Evolutionary conservation across 2,113 vertebrate species (phyloP).

Genomic region (Perca flavescens): DNA sequence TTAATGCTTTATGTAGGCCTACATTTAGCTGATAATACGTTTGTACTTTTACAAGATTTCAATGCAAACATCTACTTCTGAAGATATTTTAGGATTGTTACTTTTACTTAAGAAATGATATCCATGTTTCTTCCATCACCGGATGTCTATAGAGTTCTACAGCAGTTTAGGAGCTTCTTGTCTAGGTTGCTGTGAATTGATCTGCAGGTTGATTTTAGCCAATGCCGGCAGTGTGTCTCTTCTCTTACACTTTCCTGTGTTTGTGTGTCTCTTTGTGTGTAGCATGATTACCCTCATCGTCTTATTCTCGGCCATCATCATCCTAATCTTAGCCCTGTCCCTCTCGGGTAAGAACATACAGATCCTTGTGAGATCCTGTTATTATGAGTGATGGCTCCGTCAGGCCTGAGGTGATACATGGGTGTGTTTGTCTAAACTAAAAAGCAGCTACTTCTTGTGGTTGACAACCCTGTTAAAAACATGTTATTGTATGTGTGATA

Average conservation of each 20-base stretch:
- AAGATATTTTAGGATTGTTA: neutral
- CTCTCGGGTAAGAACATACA: slow-evolving; percentile 57
- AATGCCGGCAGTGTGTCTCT: neutral
- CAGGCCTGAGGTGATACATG: neutral
- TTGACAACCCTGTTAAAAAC: too few relatives aligned
- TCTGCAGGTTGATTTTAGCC: neutral
- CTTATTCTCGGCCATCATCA: slow-evolving; percentile 49
- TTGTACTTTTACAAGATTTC: neutral
- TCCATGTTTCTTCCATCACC: too few relatives aligned
- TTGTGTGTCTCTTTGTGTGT: slow-evolving; percentile 23
- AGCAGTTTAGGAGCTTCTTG: neutral
- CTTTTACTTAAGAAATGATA: neutral
- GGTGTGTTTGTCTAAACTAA: slow-evolving; percentile 15
- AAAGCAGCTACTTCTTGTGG: too few relatives aligned
- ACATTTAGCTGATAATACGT: neutral
- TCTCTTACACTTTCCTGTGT: neutral
- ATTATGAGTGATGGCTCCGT: neutral
- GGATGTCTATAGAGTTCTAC: neutral
- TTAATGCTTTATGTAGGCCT: neutral
- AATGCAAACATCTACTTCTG: neutral
- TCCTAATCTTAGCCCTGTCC: slow-evolving; percentile 60
- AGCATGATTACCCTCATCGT: slow-evolving; percentile 73
- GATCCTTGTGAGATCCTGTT: neutral
- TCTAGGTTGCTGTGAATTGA: neutral
- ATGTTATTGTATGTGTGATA: neutral